Conservation (phyloP, 2,888 invertebrate genomes). For the Miltochrista miniata region DNA sequence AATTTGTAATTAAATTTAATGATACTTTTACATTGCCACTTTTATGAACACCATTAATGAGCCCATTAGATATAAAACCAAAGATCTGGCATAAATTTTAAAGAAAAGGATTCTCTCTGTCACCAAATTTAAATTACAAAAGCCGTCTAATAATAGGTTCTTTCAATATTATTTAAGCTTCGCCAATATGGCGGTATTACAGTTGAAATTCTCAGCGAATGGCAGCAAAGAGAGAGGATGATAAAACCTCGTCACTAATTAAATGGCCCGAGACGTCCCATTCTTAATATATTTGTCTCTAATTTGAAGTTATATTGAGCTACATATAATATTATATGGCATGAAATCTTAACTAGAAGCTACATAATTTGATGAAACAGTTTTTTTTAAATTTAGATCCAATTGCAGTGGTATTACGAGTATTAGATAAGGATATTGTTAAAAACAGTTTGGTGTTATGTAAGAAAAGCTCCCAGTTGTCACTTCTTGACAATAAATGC, state of each 20-base stretch:
- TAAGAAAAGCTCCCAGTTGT: too few relatives aligned
- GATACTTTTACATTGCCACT: slow-evolving; percentile 45
- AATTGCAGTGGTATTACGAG: too few relatives aligned
- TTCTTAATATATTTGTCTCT: slow-evolving; percentile 80
- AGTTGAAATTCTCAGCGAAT: slow-evolving; percentile 69
- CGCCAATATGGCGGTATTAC: slow-evolving; percentile 69
- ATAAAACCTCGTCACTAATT: slow-evolving; percentile 81
- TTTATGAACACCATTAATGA: slow-evolving; percentile 42
- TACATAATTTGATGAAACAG: too few relatives aligned
- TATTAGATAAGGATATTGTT: too few relatives aligned
- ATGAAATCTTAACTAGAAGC: slow-evolving; percentile 47
- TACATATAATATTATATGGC: slow-evolving; percentile 60
- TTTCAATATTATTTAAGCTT: slow-evolving; percentile 72
- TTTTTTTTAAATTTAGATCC: too few relatives aligned
- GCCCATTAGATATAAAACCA: slow-evolving; percentile 34
- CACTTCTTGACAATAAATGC: too few relatives aligned
- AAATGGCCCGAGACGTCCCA: slow-evolving; percentile 75
- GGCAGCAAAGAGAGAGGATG: slow-evolving; percentile 70
- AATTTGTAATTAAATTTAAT: slow-evolving; percentile 57
- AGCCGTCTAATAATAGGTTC: slow-evolving; percentile 52
- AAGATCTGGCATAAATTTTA: slow-evolving; percentile 29
- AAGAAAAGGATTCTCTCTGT: slow-evolving; percentile 17
- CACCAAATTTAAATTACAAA: slow-evolving; percentile 35
- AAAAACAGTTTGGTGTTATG: too few relatives aligned
- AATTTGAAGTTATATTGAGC: slow-evolving; percentile 71